Percentiles rank a stretch among this genome's conserved stretches.
phyloP scores from a whole-genome alignment of 1,140 invertebrate species.

The Meloidogyne hapla region DNA sequence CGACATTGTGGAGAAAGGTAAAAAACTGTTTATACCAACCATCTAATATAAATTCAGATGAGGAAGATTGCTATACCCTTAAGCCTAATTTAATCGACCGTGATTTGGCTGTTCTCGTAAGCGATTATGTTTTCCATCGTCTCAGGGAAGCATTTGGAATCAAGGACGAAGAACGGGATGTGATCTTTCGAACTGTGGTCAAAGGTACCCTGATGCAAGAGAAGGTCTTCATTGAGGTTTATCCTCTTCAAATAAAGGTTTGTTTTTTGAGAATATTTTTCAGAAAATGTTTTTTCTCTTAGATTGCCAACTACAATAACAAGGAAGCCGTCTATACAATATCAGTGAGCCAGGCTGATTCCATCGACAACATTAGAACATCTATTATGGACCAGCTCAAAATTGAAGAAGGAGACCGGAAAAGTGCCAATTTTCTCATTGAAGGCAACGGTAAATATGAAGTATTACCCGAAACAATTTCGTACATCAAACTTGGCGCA shows the following conservation, averaged over 20 bases:
- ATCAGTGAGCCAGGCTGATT: slow-evolving; percentile 28
- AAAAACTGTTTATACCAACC: neutral
- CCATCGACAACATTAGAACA: slow-evolving; percentile 38
- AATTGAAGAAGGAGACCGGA: slow-evolving; percentile 23
- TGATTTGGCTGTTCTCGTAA: slow-evolving; percentile 45
- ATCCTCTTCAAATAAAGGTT: slow-evolving; percentile 51
- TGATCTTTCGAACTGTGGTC: slow-evolving; percentile 46
- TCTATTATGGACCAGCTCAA: slow-evolving; percentile 30
- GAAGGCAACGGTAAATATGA: slow-evolving; percentile 37
- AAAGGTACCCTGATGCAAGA: slow-evolving; percentile 41
- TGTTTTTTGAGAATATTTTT: neutral
- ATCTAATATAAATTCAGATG: slow-evolving; percentile 18
- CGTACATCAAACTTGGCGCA: slow-evolving; percentile 9
- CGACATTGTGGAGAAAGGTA: slow-evolving; percentile 24
- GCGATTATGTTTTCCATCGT: slow-evolving; percentile 39
- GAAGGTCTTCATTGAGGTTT: slow-evolving; percentile 45
- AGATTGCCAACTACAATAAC: slow-evolving; percentile 39
- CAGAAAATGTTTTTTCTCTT: slow-evolving; percentile 14
- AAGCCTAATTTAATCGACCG: slow-evolving; percentile 45
- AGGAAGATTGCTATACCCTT: slow-evolving; percentile 12
- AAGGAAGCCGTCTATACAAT: slow-evolving; percentile 21
- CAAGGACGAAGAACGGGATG: slow-evolving; percentile 45
- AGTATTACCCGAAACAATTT: neutral
- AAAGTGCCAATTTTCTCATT: slow-evolving; percentile 34
- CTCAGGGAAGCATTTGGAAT: slow-evolving; percentile 43